These are phyloP conservation scores for Agrotis exclamationis DNA, from an alignment of 2,888 invertebrate species.

Conservation along the genomic window DNA sequence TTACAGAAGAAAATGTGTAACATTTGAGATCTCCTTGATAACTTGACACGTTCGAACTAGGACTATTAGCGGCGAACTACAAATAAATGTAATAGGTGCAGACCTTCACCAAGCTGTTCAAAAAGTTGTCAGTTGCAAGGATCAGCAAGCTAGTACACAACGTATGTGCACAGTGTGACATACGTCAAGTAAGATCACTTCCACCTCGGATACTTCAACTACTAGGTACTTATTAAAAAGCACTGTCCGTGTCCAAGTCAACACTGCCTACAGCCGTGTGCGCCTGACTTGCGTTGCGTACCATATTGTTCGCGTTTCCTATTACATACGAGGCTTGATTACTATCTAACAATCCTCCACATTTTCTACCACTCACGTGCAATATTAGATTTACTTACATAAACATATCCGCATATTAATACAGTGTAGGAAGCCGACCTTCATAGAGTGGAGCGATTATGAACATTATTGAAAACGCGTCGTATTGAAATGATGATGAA, in stretches of 20 bases:
- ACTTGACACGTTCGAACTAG: too few relatives aligned
- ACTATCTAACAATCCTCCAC: conserved; percentile 27
- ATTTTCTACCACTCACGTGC: conserved; percentile 12
- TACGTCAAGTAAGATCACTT: not conserved
- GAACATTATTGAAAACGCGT: conserved; percentile 11
- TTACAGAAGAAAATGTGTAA: too few relatives aligned
- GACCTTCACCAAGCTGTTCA: not conserved
- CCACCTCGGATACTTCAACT: not conserved
- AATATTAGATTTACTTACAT: conserved; percentile 19
- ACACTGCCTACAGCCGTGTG: too few relatives aligned
- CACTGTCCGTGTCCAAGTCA: too few relatives aligned
- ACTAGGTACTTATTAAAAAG: not conserved
- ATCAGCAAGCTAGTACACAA: not conserved
- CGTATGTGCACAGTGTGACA: not conserved
- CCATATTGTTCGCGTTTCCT: conserved; percentile 37
- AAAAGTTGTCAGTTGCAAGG: conserved; percentile 5
- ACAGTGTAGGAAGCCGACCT: conserved; percentile 23
- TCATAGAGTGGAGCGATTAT: not conserved
- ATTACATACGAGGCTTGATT: conserved; percentile 21
- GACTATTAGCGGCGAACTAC: too few relatives aligned
- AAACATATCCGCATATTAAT: conserved; percentile 17
- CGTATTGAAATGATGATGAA: not conserved
- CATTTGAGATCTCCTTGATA: too few relatives aligned
- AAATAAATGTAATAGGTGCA: conserved; percentile 7
- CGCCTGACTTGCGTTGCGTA: conserved; percentile 4